Evolutionary conservation across 2,888 invertebrate species (phyloP).

Genomic region (Brachylomia viminalis): DNA sequence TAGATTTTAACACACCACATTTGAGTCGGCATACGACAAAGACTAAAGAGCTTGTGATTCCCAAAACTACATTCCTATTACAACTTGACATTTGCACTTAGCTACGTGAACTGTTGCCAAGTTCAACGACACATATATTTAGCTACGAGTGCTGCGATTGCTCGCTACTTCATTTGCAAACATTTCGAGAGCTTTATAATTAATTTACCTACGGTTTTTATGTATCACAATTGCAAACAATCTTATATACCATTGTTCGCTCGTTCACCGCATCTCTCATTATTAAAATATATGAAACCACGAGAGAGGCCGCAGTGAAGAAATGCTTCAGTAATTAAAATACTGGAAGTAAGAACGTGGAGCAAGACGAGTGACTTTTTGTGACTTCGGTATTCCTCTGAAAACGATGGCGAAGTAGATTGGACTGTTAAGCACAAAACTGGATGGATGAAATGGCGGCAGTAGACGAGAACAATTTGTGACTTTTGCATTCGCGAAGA

Average conservation of each 20-base stretch:
- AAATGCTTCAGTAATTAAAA: conserved; percentile 52
- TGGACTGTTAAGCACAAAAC: too few relatives aligned
- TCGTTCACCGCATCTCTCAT: conserved; percentile 10
- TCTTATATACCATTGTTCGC: neutral
- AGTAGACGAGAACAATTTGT: too few relatives aligned
- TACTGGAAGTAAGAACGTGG: conserved; percentile 31
- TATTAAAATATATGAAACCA: conserved; percentile 10
- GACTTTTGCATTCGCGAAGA: too few relatives aligned
- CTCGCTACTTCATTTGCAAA: neutral
- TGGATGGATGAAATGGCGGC: too few relatives aligned
- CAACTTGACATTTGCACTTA: neutral
- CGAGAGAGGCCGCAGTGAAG: conserved; percentile 14
- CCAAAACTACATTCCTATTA: neutral
- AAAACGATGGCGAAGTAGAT: too few relatives aligned
- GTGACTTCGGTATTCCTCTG: too few relatives aligned
- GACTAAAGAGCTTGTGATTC: neutral
- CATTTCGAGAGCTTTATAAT: neutral
- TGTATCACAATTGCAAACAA: neutral
- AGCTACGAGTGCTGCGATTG: too few relatives aligned
- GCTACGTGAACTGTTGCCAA: conserved; percentile 18
- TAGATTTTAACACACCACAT: neutral
- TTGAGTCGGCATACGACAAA: neutral
- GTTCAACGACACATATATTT: neutral
- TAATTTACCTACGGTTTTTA: conserved; percentile 4
- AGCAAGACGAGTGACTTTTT: conserved; percentile 14